Conservation (phyloP, 2,113 vertebrate genomes). For the Cavia porcellus region DNA sequence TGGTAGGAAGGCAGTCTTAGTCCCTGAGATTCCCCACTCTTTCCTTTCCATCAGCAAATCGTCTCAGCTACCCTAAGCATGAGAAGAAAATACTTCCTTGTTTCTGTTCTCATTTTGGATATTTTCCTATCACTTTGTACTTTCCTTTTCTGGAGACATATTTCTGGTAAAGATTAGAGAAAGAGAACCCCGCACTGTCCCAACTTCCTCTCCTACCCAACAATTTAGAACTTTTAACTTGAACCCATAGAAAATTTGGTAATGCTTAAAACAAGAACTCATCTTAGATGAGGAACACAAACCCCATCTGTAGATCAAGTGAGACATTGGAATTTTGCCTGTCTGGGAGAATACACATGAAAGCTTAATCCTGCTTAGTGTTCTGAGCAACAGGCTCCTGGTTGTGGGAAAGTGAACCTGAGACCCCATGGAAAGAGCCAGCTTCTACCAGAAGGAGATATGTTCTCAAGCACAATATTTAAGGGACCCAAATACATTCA, state of each 20-base stretch:
- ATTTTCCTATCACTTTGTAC: not conserved
- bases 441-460: not conserved
- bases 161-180: not conserved
- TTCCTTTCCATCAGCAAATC: not conserved
- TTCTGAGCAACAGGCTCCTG: not conserved
- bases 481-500: not conserved
- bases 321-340: not conserved
- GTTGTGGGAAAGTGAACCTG: not conserved
- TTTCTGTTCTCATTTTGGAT: not conserved
- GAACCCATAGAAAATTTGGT: not conserved
- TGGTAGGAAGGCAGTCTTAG: not conserved
- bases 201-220: not conserved
- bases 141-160: not conserved
- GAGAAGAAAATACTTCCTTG: not conserved
- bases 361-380: not conserved
- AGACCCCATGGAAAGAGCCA: not conserved
- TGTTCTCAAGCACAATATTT: not conserved
- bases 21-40: not conserved
- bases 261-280: not conserved
- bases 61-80: not conserved
- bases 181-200: not conserved
- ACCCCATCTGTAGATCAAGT: not conserved
- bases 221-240: not conserved
- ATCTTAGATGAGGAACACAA: not conserved
- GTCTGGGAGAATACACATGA: not conserved